Evolutionary conservation across 2,888 invertebrate species (phyloP).

Genomic region (Halocaridina rubra): DNA sequence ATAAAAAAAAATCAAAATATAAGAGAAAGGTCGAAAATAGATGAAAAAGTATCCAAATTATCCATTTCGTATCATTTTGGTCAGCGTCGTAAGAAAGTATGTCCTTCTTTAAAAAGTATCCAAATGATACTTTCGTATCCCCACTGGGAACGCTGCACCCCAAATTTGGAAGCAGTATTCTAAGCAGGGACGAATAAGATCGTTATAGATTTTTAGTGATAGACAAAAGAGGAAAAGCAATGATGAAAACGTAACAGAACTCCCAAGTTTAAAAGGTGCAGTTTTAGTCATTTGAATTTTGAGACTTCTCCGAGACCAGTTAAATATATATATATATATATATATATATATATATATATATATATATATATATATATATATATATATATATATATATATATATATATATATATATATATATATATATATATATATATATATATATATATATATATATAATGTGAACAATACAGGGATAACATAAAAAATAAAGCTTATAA

Average conservation of each 20-base stretch:
- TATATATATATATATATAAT: no score
- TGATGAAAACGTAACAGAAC: no score
- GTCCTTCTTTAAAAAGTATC: no score
- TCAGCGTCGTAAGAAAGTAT: no score
- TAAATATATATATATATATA: background rate
- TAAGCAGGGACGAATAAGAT: no score
- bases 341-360: background rate
- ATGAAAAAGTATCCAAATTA: background rate
- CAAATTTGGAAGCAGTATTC: no score
- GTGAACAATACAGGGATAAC: background rate
- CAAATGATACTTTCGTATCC: no score
- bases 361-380: background rate
- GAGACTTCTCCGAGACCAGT: background rate
- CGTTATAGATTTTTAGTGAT: no score
- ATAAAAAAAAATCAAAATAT: background rate
- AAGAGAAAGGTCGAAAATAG: background rate
- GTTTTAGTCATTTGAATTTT: background rate
- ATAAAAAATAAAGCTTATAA: background rate
- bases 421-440: background rate
- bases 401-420: background rate
- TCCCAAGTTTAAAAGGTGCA: no score
- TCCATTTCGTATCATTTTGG: background rate
- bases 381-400: background rate
- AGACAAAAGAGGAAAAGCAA: no score
- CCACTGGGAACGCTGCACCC: no score